Evolutionary conservation across 2,888 invertebrate genomes (phyloP).

Genomic region (Lymantria dispar): DNA sequence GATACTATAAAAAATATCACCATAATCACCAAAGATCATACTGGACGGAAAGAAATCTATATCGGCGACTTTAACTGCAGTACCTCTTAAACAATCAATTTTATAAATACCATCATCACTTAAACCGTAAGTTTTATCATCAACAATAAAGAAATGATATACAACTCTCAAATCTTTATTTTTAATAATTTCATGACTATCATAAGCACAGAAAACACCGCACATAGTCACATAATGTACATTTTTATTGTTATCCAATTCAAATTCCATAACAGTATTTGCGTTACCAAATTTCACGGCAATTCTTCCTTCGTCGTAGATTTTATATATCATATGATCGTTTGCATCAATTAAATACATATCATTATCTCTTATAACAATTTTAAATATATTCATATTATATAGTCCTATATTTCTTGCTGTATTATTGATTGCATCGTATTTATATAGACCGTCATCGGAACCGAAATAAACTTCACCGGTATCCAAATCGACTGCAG

Average conservation of each 20-base stretch:
- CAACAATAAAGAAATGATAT: constrained; percentile 58
- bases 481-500: constrained; percentile 59
- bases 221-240: constrained; percentile 67
- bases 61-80: constrained; percentile 52
- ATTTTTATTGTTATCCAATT: constrained; percentile 60
- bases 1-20: constrained; percentile 64
- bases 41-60: constrained; percentile 57
- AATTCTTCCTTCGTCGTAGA: constrained; percentile 46
- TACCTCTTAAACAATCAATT: constrained; percentile 63
- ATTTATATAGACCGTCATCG: constrained; percentile 67
- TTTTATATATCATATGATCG: constrained; percentile 66
- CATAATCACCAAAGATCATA: constrained; percentile 68
- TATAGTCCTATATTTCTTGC: constrained; percentile 62
- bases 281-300: constrained; percentile 50
- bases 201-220: constrained; percentile 59
- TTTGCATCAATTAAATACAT: constrained; percentile 69
- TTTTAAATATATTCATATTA: constrained; percentile 66
- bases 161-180: constrained; percentile 56
- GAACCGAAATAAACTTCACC: constrained; percentile 72
- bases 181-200: constrained; percentile 52
- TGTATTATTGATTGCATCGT: constrained; percentile 51
- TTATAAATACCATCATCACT: constrained; percentile 54
- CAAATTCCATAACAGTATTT: constrained; percentile 63
- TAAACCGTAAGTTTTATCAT: constrained; percentile 54
- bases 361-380: constrained; percentile 63